Evolutionary conservation across 2,113 vertebrate genomes (phyloP).

Genomic region (Agapornis roseicollis): DNA sequence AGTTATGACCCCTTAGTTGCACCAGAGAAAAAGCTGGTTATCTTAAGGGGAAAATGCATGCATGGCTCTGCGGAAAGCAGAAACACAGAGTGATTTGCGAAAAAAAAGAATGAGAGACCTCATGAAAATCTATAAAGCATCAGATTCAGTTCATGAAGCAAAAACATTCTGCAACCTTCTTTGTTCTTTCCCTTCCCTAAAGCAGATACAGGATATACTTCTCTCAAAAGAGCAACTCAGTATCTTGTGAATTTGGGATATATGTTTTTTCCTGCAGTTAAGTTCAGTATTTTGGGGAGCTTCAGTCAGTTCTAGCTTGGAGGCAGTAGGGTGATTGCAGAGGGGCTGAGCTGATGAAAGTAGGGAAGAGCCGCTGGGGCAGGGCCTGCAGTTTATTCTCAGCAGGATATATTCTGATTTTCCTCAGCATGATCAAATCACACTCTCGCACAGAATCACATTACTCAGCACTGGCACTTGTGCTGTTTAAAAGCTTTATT

Average conservation of each 20-base stretch:
- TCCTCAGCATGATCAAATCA: neutral
- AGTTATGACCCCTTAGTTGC: neutral
- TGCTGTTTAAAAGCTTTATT: neutral
- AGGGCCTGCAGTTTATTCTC: neutral
- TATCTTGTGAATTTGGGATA: neutral
- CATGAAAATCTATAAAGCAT: neutral
- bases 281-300: neutral
- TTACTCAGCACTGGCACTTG: neutral
- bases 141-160: constrained; percentile 1
- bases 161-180: neutral
- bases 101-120: neutral
- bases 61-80: neutral
- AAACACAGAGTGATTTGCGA: neutral
- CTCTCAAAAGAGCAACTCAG: neutral
- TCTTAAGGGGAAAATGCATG: neutral
- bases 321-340: accelerated
- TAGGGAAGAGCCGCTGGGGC: accelerated
- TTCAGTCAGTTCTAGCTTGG: neutral
- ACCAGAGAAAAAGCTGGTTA: constrained; percentile 5
- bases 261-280: neutral
- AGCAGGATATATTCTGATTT: neutral
- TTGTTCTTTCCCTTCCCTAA: neutral
- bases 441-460: neutral
- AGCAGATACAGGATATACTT: neutral
- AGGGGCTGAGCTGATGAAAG: neutral